phyloP scores from a whole-genome alignment of 2,113 vertebrate species.

The Malaclemys terrapin region DNA sequence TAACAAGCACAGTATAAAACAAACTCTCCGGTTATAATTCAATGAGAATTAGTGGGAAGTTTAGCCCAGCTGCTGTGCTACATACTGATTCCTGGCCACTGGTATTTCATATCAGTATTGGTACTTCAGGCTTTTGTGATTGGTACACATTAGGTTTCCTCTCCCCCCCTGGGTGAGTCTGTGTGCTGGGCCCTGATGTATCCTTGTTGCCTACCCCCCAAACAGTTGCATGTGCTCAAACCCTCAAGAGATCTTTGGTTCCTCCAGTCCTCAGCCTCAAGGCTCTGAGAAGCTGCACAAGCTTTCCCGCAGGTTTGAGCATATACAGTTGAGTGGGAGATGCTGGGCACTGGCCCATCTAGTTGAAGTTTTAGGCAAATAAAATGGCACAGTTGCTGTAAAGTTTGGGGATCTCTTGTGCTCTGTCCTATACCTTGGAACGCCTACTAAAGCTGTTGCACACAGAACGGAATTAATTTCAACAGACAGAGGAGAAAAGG shows the following conservation, averaged over 20 bases:
- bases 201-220: neutral
- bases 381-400: neutral
- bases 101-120: neutral
- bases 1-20: neutral
- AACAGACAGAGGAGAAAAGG: neutral
- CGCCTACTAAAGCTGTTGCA: neutral
- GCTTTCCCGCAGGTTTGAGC: neutral
- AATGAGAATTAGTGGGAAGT: neutral
- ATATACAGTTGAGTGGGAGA: neutral
- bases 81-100: neutral
- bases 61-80: neutral
- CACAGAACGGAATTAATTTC: neutral
- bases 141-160: neutral
- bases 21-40: constrained; percentile 9
- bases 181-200: neutral
- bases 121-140: neutral
- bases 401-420: neutral
- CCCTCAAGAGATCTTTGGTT: neutral
- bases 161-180: neutral
- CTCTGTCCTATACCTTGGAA: neutral
- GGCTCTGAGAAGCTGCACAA: neutral
- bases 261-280: neutral
- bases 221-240: neutral
- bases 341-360: neutral
- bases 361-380: neutral